phyloP scores from a whole-genome alignment of 2,888 invertebrate species.

The Cosmia trapezina region DNA sequence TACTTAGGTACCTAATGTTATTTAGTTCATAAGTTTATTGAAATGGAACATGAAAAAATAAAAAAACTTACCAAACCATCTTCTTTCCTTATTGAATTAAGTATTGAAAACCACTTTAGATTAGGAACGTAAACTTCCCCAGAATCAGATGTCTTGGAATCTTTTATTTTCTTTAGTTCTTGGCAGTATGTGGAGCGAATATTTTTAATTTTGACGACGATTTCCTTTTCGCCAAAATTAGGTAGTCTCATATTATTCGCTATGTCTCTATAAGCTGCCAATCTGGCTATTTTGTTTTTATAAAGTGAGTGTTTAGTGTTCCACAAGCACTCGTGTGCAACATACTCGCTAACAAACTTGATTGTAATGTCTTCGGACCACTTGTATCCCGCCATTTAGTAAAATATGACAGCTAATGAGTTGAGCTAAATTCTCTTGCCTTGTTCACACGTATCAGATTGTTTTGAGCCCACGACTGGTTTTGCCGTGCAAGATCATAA shows the following conservation, averaged over 20 bases:
- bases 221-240: slow-evolving; percentile 45
- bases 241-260: slow-evolving; percentile 37
- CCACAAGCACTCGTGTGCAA: slow-evolving; percentile 46
- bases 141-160: slow-evolving; percentile 26
- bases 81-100: slow-evolving; percentile 36
- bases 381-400: slow-evolving; percentile 41
- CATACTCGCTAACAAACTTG: slow-evolving; percentile 49
- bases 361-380: slow-evolving; percentile 46
- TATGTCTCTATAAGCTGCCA: slow-evolving; percentile 20
- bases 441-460: slow-evolving; percentile 22
- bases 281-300: slow-evolving; percentile 40
- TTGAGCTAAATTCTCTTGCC: slow-evolving; percentile 16
- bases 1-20: background rate
- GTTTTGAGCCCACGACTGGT: background rate
- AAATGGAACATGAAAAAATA: background rate
- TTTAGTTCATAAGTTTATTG: background rate
- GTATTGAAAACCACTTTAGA: slow-evolving; percentile 41
- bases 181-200: slow-evolving; percentile 41
- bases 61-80: slow-evolving; percentile 25
- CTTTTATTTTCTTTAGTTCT: slow-evolving; percentile 43
- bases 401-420: slow-evolving; percentile 16
- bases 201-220: slow-evolving; percentile 41
- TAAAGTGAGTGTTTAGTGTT: slow-evolving; percentile 30
- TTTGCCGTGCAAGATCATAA: background rate
- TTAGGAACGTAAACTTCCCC: slow-evolving; percentile 36